These are phyloP conservation scores for Anoplius nigerrimus DNA, from an alignment of 2,888 invertebrate species.

Conservation along the genomic window DNA sequence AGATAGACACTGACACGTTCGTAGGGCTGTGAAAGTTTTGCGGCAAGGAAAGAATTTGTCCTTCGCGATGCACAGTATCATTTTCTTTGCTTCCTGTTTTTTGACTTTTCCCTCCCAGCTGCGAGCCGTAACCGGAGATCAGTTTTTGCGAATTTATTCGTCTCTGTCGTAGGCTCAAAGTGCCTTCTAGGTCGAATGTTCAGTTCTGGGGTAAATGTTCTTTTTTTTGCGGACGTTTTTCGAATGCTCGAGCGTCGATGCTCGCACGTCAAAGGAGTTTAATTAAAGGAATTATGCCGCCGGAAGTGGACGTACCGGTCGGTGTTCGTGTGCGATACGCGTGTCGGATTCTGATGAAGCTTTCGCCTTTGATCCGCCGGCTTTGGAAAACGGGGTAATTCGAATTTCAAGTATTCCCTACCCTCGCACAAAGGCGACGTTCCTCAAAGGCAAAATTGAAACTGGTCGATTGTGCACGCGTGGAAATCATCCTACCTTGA, in stretches of 20 bases:
- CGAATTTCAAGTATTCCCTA: slow-evolving; percentile 4
- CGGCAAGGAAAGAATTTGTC: too few relatives aligned
- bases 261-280: background rate
- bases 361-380: background rate
- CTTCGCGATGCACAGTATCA: too few relatives aligned
- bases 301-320: background rate
- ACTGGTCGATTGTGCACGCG: background rate
- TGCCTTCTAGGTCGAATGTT: too few relatives aligned
- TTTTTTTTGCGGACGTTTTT: too few relatives aligned
- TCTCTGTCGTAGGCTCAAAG: too few relatives aligned
- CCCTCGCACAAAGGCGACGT: background rate
- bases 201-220: too few relatives aligned
- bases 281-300: slow-evolving; percentile 3
- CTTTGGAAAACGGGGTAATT: background rate
- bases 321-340: too few relatives aligned
- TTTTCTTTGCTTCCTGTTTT: slow-evolving; percentile 54
- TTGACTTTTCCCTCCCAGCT: too few relatives aligned
- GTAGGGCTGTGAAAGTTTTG: background rate
- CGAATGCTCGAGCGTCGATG: too few relatives aligned
- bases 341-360: background rate
- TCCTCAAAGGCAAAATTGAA: slow-evolving; percentile 1
- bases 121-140: too few relatives aligned
- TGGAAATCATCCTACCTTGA: background rate
- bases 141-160: too few relatives aligned
- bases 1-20: slow-evolving; percentile 10